Evolutionary conservation across 2,113 vertebrate genomes (phyloP).

Genomic region (Hyaena hyaena): DNA sequence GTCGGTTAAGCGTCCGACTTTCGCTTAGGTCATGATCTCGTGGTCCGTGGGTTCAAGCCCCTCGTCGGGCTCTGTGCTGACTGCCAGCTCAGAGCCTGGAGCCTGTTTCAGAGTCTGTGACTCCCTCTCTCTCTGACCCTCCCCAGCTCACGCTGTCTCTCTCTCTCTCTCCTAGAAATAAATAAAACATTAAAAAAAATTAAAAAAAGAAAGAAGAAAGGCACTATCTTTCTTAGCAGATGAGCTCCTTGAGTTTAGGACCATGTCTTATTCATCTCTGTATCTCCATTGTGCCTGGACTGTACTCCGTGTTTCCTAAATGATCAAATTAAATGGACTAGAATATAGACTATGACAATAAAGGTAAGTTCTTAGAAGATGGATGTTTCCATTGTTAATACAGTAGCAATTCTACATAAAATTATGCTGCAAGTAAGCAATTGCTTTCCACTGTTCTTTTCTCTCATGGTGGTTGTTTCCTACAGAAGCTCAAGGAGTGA

Average conservation of each 20-base stretch:
- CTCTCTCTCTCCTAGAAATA: no score
- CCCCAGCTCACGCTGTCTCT: no score
- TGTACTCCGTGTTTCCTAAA: background rate
- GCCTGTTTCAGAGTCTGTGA: no score
- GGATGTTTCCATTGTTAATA: background rate
- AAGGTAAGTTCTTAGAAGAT: background rate
- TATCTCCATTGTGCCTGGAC: background rate
- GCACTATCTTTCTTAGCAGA: background rate
- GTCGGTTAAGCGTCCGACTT: no score
- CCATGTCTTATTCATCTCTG: background rate
- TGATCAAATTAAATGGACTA: constrained; percentile 32
- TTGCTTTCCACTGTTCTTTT: background rate
- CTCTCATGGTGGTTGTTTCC: background rate
- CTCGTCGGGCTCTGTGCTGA: no score
- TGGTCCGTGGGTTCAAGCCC: no score
- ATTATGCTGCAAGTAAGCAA: background rate
- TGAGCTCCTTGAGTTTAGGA: background rate
- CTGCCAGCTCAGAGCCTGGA: no score
- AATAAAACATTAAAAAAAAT: no score
- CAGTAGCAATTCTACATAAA: background rate
- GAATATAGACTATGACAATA: constrained; percentile 3
- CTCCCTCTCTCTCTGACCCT: no score
- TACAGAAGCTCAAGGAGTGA: background rate
- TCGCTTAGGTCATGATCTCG: no score
- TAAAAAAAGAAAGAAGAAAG: no score